A percentile compares a stretch with the other conserved stretches of the same genome.
These are phyloP conservation scores for Rhineura floridana DNA, from an alignment of 2,113 vertebrate genomes.

Conservation along the genomic window DNA sequence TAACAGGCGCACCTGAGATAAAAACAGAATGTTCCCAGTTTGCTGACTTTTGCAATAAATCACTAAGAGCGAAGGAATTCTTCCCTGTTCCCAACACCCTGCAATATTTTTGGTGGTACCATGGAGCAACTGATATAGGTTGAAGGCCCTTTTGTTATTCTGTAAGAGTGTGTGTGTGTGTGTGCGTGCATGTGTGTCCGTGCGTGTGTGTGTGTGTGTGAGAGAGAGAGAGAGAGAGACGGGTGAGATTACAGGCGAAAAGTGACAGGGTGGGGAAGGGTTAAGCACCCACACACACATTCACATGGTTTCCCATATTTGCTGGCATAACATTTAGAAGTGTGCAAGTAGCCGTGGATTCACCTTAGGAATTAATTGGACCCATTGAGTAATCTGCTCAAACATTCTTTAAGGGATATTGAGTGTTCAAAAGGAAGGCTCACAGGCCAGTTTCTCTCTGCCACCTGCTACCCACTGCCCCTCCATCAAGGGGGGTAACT, in stretches of 20 bases:
- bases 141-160: not conserved
- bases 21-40: not conserved
- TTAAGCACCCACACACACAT: not conserved
- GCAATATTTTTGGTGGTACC: not conserved
- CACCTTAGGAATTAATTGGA: too few species aligned
- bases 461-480: too few species aligned
- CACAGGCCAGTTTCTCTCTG: too few species aligned
- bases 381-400: too few species aligned
- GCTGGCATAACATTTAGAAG: not conserved
- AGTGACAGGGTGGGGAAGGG: not conserved
- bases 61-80: not conserved
- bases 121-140: not conserved
- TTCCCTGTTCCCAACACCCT: not conserved
- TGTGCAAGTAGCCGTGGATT: too few species aligned
- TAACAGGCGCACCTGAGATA: constrained; percentile 83
- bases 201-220: too few species aligned
- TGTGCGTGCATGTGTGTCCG: too few species aligned
- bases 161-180: not conserved
- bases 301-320: not conserved
- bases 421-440: too few species aligned
- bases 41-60: not conserved
- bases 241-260: not conserved
- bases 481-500: too few species aligned
- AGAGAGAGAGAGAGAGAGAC: too few species aligned
- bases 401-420: too few species aligned